phyloP scores from a whole-genome alignment of 1,140 invertebrate species.

The Drosophila nigrodunni region DNA sequence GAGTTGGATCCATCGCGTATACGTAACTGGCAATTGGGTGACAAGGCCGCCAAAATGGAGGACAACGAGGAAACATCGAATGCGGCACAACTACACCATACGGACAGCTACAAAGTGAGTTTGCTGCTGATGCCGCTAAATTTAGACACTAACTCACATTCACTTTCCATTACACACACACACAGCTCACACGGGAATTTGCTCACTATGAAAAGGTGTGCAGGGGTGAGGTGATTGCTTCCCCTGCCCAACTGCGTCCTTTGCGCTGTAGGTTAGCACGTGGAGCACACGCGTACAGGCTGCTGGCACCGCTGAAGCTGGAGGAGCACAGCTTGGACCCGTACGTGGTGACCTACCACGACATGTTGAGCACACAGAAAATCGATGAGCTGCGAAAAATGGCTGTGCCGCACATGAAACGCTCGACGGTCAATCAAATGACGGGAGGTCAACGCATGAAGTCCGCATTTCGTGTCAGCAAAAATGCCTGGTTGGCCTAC shows the following conservation, averaged over 20 bases:
- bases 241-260: constrained; percentile 39
- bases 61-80: constrained; percentile 21
- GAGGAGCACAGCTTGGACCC: constrained; percentile 95
- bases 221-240: constrained; percentile 89
- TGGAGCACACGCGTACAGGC: constrained; percentile 90
- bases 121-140: constrained; percentile 24
- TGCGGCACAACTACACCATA: constrained; percentile 28
- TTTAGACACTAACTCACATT: constrained; percentile 23
- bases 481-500: constrained; percentile 97
- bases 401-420: constrained; percentile 91
- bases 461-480: constrained; percentile 97
- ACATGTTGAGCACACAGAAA: constrained; percentile 94
- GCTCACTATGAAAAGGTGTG: constrained; percentile 93
- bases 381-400: constrained; percentile 94
- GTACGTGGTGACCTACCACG: constrained; percentile 93
- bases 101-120: constrained; percentile 64
- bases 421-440: constrained; percentile 91
- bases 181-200: constrained; percentile 74
- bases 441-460: constrained; percentile 87
- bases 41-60: constrained; percentile 72
- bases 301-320: constrained; percentile 94
- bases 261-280: constrained; percentile 91
- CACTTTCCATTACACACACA: neutral
- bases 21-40: constrained; percentile 91
- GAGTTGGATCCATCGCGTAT: constrained; percentile 92